Percentiles rank a stretch among this genome's conserved stretches.
phyloP scores from a whole-genome alignment of 2,888 invertebrate species.

The Lochmaea capreae region DNA sequence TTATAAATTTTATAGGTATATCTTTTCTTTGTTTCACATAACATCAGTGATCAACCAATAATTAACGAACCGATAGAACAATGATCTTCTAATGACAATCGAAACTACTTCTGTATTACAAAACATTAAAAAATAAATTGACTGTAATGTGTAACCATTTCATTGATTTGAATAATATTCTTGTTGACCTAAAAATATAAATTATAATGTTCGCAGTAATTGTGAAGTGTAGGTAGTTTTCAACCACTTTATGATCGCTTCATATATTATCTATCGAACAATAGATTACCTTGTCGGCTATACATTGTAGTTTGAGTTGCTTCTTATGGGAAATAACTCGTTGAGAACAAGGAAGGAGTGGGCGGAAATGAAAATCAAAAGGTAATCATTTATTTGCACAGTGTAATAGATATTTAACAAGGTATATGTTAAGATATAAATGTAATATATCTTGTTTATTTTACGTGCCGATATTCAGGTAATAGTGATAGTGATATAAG shows the following conservation, averaged over 20 bases:
- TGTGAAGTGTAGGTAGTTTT: slow-evolving; percentile 38
- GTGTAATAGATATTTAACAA: background rate
- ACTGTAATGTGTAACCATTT: background rate
- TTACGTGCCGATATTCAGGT: too few relatives aligned
- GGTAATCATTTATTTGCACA: slow-evolving; percentile 2
- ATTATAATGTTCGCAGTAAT: slow-evolving; percentile 28
- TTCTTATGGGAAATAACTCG: slow-evolving; percentile 5
- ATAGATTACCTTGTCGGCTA: slow-evolving; percentile 16
- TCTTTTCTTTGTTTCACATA: too few relatives aligned
- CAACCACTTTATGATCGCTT: slow-evolving; percentile 26
- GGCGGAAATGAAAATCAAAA: background rate
- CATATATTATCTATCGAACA: slow-evolving; percentile 29
- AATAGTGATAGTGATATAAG: too few relatives aligned
- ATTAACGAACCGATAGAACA: too few relatives aligned
- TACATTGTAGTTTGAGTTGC: slow-evolving; percentile 17
- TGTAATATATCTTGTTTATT: background rate
- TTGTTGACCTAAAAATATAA: slow-evolving; percentile 32
- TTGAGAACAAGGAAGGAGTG: background rate
- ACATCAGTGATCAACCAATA: too few relatives aligned
- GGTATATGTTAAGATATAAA: background rate
- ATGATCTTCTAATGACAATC: too few relatives aligned
- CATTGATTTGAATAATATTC: slow-evolving; percentile 5
- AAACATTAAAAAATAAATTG: too few relatives aligned
- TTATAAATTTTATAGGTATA: too few relatives aligned
- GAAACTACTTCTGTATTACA: background rate